Percentiles rank a stretch among this genome's conserved stretches.
phyloP scores from a whole-genome alignment of 2,797 vertebrate genomes.

The Takifugu ocellatus region DNA sequence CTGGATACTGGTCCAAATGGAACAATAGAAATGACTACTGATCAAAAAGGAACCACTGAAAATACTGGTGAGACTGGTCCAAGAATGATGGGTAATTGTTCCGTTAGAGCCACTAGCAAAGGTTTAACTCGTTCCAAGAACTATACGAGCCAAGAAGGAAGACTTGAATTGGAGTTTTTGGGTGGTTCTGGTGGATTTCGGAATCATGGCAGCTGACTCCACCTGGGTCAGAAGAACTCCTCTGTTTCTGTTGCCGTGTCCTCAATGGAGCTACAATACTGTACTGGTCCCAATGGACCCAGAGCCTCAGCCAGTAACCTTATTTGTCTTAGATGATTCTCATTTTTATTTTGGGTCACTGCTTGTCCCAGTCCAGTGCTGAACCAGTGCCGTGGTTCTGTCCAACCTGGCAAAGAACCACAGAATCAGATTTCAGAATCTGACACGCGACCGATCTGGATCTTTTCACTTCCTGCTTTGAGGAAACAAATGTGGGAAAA shows the following conservation, averaged over 20 bases:
- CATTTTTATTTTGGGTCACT: conserved; percentile 4
- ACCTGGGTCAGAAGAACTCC: too few species aligned
- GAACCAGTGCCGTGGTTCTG: conserved; percentile 19
- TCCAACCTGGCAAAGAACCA: conserved; percentile 27
- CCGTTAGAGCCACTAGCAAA: conserved; percentile 18
- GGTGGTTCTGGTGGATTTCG: conserved; percentile 8
- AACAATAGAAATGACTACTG: conserved; percentile 40
- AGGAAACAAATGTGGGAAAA: too few species aligned
- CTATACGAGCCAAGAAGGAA: too few species aligned
- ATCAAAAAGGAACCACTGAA: conserved; percentile 28
- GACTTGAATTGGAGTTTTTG: neutral
- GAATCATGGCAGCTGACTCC: neutral
- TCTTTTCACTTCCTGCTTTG: too few species aligned
- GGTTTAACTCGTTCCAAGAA: conserved; percentile 13
- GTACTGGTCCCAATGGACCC: conserved; percentile 12
- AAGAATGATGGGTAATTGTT: conserved; percentile 21
- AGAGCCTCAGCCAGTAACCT: conserved; percentile 9
- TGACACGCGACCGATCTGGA: too few species aligned
- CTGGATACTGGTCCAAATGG: conserved; percentile 32
- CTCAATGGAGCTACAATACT: too few species aligned
- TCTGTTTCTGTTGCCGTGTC: too few species aligned
- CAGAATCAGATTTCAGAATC: conserved; percentile 7
- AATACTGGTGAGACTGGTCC: conserved; percentile 15
- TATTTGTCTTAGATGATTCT: conserved; percentile 6
- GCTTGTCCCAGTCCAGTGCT: conserved; percentile 14